Conservation (phyloP, 2,888 invertebrate genomes). For the Pheosia gnoma region DNA sequence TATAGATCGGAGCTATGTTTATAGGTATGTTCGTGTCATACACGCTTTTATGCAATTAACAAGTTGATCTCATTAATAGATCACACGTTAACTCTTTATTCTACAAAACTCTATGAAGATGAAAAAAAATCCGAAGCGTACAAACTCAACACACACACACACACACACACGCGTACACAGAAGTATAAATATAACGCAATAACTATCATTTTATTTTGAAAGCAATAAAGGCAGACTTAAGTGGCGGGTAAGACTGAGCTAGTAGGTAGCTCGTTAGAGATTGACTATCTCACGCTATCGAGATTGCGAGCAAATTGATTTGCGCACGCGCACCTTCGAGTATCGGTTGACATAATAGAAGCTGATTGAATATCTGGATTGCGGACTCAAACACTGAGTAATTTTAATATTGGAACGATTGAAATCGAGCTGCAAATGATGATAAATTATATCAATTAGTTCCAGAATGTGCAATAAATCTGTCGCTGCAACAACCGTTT, state of each 20-base stretch:
- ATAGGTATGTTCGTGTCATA: background rate
- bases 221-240: slow-evolving; percentile 7
- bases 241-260: slow-evolving; percentile 34
- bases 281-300: slow-evolving; percentile 65
- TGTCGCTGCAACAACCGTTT: background rate
- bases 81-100: background rate
- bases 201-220: background rate
- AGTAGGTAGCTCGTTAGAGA: slow-evolving; percentile 62
- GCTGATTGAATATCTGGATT: slow-evolving; percentile 54
- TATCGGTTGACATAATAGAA: slow-evolving; percentile 62
- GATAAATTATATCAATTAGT: slow-evolving; percentile 30
- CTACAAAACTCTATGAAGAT: background rate
- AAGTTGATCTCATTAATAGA: background rate
- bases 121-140: background rate
- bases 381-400: slow-evolving; percentile 37
- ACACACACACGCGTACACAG: too few species aligned
- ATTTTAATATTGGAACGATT: slow-evolving; percentile 32
- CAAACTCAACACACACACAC: too few species aligned
- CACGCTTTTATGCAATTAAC: background rate
- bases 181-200: background rate
- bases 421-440: slow-evolving; percentile 36
- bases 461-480: background rate
- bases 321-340: slow-evolving; percentile 65
- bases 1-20: background rate
- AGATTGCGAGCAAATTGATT: slow-evolving; percentile 71